A percentile compares a stretch with the other conserved stretches of the same genome.
These are phyloP conservation scores for Malurus leucopterus DNA, from an alignment of 2,797 vertebrate genomes.

Conservation along the genomic window DNA sequence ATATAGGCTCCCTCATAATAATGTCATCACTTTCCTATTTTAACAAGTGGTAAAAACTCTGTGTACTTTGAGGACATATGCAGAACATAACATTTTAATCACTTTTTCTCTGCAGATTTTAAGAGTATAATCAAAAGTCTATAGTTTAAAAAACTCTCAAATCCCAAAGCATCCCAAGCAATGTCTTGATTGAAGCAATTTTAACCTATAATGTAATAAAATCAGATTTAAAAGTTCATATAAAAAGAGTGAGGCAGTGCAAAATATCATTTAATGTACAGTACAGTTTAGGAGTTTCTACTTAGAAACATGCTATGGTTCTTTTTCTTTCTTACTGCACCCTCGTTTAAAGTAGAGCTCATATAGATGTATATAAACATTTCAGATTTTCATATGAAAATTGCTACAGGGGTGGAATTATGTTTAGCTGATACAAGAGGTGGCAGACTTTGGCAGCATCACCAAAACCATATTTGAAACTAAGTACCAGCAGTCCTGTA, in stretches of 20 bases:
- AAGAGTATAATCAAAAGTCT: background rate
- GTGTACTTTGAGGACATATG: background rate
- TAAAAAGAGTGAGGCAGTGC: background rate
- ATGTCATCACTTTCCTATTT: background rate
- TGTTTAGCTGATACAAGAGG: background rate
- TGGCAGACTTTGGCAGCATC: background rate
- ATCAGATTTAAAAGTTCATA: background rate
- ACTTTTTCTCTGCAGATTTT: background rate
- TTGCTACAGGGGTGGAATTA: background rate
- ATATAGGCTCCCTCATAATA: background rate
- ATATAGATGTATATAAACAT: background rate
- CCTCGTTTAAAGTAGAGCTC: background rate
- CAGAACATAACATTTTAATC: constrained; percentile 26
- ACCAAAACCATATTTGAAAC: background rate
- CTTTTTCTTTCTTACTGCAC: background rate
- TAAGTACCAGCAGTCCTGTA: background rate
- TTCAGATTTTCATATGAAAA: background rate
- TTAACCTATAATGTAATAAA: constrained; percentile 15
- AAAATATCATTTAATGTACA: background rate
- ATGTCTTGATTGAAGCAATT: constrained; percentile 5
- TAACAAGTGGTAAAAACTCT: background rate
- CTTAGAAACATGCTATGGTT: background rate
- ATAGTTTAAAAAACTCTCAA: background rate
- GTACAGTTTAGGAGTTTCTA: background rate
- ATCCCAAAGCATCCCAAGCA: background rate